Percentiles rank a stretch among this genome's conserved stretches.
Evolutionary conservation across 2,888 invertebrate species (phyloP).

Genomic region (Seira sanloemensis): DNA sequence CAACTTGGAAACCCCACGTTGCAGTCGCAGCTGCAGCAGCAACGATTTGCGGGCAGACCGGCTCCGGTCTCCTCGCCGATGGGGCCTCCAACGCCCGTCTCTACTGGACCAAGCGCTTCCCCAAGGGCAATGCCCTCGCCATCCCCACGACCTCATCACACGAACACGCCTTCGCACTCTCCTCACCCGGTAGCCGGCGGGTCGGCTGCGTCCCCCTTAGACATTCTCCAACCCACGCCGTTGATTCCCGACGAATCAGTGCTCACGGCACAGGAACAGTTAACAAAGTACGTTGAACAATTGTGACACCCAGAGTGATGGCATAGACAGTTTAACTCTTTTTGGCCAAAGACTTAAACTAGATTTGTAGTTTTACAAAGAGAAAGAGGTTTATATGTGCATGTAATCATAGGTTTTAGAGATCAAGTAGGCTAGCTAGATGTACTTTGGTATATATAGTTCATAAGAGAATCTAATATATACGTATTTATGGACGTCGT

Average conservation of each 20-base stretch:
- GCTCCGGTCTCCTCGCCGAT: constrained; percentile 72
- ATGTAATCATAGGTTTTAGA: constrained; percentile 39
- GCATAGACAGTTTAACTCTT: constrained; percentile 59
- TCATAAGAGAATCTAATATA: neutral
- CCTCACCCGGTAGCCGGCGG: constrained; percentile 73
- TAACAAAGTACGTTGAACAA: constrained; percentile 96
- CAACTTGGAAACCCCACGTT: constrained; percentile 70
- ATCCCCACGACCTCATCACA: constrained; percentile 72
- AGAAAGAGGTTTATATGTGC: constrained; percentile 46
- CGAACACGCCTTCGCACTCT: constrained; percentile 71
- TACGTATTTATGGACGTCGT: neutral
- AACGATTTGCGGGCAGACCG: constrained; percentile 71
- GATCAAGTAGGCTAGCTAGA: neutral
- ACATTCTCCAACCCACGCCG: constrained; percentile 77
- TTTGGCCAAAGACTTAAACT: constrained; percentile 65
- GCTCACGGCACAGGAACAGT: constrained; percentile 94
- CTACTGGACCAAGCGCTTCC: constrained; percentile 72
- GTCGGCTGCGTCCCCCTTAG: constrained; percentile 73
- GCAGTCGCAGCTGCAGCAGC: constrained; percentile 72
- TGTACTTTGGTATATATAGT: too few relatives aligned
- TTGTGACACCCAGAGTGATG: constrained; percentile 79
- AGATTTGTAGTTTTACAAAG: constrained; percentile 56
- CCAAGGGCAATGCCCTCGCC: constrained; percentile 73
- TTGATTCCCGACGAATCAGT: constrained; percentile 82
- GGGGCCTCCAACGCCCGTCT: constrained; percentile 73